These are phyloP conservation scores for Coelopa pilipes DNA, from an alignment of 2,888 invertebrate genomes.

Conservation along the genomic window DNA sequence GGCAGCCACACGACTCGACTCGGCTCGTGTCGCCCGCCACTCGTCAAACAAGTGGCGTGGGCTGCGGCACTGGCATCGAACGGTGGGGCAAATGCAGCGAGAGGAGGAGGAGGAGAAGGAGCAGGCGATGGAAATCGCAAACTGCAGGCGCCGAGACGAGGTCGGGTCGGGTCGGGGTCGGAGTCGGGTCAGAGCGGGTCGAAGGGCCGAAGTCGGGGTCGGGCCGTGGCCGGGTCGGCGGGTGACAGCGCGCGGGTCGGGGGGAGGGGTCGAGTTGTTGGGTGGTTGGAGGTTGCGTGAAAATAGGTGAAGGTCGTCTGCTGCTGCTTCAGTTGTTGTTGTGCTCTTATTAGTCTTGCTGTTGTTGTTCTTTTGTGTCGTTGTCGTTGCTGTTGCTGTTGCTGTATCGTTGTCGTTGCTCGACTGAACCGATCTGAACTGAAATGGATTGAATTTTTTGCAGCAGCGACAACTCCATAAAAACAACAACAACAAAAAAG, in stretches of 20 bases:
- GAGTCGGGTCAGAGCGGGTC: constrained; percentile 16
- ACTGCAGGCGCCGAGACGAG: neutral
- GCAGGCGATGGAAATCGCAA: neutral
- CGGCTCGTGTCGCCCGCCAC: no score
- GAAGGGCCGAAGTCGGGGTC: neutral
- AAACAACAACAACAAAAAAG: no score
- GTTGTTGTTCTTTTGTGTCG: constrained; percentile 6
- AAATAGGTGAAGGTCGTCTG: constrained; percentile 46
- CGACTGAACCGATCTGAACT: neutral
- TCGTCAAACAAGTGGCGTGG: no score
- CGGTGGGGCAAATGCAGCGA: no score
- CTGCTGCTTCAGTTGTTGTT: constrained; percentile 34
- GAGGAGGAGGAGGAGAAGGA: neutral
- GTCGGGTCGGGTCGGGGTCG: neutral
- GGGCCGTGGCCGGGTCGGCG: neutral
- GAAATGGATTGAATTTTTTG: no score
- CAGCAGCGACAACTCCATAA: no score
- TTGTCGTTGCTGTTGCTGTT: no score
- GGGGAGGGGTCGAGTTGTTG: neutral
- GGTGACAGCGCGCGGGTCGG: neutral
- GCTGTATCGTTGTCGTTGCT: neutral
- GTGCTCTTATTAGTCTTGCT: constrained; percentile 14
- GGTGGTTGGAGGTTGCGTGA: neutral
- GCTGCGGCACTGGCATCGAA: no score
- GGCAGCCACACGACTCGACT: no score